phyloP scores from a whole-genome alignment of 2,888 invertebrate genomes.

The Campoletis raptor region DNA sequence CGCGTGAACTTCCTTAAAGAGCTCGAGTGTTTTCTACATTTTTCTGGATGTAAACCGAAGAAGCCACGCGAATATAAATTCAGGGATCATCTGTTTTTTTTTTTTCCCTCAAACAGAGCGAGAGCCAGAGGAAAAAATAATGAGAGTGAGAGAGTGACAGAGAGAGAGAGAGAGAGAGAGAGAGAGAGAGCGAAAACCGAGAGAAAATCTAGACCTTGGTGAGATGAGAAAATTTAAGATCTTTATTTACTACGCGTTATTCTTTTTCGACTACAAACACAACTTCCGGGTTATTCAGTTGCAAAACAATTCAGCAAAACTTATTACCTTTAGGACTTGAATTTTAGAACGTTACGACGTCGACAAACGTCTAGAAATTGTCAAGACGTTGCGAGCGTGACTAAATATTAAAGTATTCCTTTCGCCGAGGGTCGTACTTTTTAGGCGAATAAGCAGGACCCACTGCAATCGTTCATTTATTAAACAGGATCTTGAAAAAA shows the following conservation, averaged over 20 bases:
- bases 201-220: neutral
- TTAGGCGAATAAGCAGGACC: too few relatives aligned
- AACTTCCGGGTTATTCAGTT: too few relatives aligned
- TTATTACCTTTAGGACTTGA: neutral
- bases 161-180: neutral
- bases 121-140: neutral
- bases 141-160: neutral
- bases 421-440: too few relatives aligned
- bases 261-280: too few relatives aligned
- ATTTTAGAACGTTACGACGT: too few relatives aligned
- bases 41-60: neutral
- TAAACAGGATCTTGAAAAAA: neutral
- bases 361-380: neutral
- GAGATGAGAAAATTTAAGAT: neutral
- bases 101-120: neutral
- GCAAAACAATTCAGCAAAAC: neutral
- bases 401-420: neutral
- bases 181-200: neutral
- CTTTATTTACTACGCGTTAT: neutral
- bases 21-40: neutral
- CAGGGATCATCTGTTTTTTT: neutral
- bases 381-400: neutral
- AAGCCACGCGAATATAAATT: neutral
- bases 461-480: too few relatives aligned
- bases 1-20: too few relatives aligned